Conservation (phyloP, 2,888 invertebrate genomes). For the Allygus modestus region DNA sequence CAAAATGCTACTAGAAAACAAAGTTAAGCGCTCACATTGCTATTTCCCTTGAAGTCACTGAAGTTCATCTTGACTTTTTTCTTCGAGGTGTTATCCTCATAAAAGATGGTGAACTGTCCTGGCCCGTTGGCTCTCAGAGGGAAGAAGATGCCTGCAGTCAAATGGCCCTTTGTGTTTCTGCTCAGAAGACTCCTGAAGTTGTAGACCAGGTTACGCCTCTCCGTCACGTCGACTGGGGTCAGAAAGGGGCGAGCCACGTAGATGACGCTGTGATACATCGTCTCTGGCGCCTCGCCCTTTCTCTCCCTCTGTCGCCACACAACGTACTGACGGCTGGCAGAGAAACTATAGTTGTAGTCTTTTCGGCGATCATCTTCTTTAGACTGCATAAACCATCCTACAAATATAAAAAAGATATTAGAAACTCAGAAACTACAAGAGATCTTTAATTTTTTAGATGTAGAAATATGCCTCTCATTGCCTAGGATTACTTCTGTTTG, state of each 20-base stretch:
- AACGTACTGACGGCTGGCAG: conserved; percentile 85
- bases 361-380: conserved; percentile 86
- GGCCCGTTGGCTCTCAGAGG: conserved; percentile 79
- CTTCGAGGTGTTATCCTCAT: conserved; percentile 82
- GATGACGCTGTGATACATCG: conserved; percentile 85
- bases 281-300: conserved; percentile 77
- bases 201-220: conserved; percentile 92
- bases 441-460: too few species aligned
- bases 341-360: conserved; percentile 89
- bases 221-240: conserved; percentile 90
- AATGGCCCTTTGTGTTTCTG: conserved; percentile 89
- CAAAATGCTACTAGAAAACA: too few species aligned
- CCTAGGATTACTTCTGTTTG: too few species aligned
- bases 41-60: conserved; percentile 80
- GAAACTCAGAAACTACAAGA: too few species aligned
- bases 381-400: conserved; percentile 91
- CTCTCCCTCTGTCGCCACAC: conserved; percentile 92
- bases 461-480: too few species aligned
- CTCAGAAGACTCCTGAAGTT: conserved; percentile 88
- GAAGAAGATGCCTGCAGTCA: conserved; percentile 92
- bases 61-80: conserved; percentile 87
- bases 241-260: conserved; percentile 89
- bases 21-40: conserved; percentile 80
- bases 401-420: too few species aligned
- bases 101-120: conserved; percentile 85